Base-by-base conservation (phyloP, 2,888 invertebrate species). In the Aleiodes testaceus region DNA sequence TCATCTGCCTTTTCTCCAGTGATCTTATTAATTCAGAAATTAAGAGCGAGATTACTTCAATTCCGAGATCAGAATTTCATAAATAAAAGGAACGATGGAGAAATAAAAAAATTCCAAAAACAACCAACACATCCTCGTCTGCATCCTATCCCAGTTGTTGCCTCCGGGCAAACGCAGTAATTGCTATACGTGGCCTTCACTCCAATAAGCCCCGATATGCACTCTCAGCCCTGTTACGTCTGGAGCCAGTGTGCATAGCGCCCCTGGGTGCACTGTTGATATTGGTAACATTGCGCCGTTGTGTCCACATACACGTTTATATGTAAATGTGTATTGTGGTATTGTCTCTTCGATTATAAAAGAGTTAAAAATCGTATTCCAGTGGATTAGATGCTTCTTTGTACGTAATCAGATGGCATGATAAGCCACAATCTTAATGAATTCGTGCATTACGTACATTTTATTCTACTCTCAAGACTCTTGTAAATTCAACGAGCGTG, bases 291-390 rank as follows among this genome's bases (percentile, higher is more conserved):
- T 67, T 66, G 67, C 69, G 26, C 68, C 64, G 64, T 50, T 50
- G 22, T 67, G 66, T 9, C 4, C 11, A 36, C 36, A 14, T 55
- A 26, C 80, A 77, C 80, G 78, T 76, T 76, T 78, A 81, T 85
- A 85, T 85, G 85, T 85, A 85, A 85, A 85, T 85, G 80, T 79
- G 49, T n/a, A 49, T 26, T 26, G 82, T n/a, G n/a, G n/a, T 85
- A 85, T 85, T 85, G 85, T 84, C 84, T 85, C 22, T 80, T 76
- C 75, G 79, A 78, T 82, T 84, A 85, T 85, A 84, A 84, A 85
- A 74, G 83, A 85, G 79, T 82, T 79, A 79, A 80, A 78, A 76
- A 50, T 16, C 14, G 9, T 26, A 26, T 26, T 26, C 3, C 26
- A 52, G 52, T 52, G 52, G 52, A 52, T 52, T 52, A 52, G 52